A percentile compares a stretch with the other conserved stretches of the same genome.
phyloP scores from a whole-genome alignment of 2,797 vertebrate genomes.

The Gobio occitaniae region DNA sequence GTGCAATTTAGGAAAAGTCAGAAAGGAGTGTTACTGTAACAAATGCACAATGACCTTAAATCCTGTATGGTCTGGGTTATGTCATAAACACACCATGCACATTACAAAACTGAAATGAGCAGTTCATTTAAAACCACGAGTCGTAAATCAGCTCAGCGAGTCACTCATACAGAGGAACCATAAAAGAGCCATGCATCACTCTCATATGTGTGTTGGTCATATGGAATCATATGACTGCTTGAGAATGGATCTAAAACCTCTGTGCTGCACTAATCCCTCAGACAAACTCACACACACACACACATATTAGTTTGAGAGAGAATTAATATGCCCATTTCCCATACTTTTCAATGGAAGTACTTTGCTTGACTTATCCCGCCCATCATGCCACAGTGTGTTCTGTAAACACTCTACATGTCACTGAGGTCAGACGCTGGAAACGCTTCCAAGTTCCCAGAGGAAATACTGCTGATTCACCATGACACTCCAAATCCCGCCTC shows the following conservation, averaged over 20 bases:
- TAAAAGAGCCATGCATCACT: background rate
- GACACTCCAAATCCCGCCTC: conserved; percentile 56
- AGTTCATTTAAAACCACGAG: background rate
- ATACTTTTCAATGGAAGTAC: background rate
- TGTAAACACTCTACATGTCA: background rate
- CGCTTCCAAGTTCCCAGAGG: conserved; percentile 8
- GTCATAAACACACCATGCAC: background rate
- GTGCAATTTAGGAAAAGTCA: background rate
- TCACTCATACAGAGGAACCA: background rate
- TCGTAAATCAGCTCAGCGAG: background rate
- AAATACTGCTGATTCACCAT: conserved; percentile 78
- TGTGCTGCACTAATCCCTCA: conserved; percentile 10
- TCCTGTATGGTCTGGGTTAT: background rate
- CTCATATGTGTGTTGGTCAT: background rate
- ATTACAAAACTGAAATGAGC: background rate
- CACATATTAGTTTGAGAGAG: background rate
- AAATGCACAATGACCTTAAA: background rate
- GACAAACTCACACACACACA: background rate
- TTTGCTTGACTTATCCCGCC: background rate
- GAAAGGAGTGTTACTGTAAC: background rate
- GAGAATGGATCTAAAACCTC: conserved; percentile 2
- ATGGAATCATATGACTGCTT: conserved; percentile 45
- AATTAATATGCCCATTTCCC: background rate
- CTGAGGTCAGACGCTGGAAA: background rate
- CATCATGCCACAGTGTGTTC: background rate